A percentile compares a stretch with the other conserved stretches of the same genome.
Evolutionary conservation across 53 echinoderm and acorn worm species (phyloP).

Genomic region (Crossaster papposus): DNA sequence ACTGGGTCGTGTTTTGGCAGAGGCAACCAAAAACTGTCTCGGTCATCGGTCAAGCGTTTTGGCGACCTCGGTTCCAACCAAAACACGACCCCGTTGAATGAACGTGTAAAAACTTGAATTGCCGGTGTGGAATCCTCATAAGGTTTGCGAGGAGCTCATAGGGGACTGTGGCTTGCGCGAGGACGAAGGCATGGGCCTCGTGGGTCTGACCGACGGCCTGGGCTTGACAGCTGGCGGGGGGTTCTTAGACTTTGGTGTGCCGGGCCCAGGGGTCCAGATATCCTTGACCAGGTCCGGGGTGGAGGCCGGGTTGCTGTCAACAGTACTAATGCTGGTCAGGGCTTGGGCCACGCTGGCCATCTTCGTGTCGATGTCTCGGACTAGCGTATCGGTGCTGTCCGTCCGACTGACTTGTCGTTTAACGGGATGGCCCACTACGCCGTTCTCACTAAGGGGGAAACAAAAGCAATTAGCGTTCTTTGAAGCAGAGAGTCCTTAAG

Average conservation of each 20-base stretch:
- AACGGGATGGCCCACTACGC: background rate
- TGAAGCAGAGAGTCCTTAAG: conserved; percentile 11
- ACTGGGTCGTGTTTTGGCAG: no score
- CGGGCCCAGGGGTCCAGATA: conserved; percentile 28
- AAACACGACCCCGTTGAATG: no score
- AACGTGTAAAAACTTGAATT: background rate
- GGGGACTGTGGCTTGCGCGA: conserved; percentile 13
- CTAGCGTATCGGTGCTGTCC: conserved; percentile 45
- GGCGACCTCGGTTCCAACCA: no score
- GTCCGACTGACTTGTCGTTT: conserved; percentile 55
- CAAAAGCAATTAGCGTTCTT: conserved; percentile 6
- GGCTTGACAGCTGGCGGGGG: conserved; percentile 71
- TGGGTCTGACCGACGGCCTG: conserved; percentile 49
- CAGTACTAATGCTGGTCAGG: conserved; percentile 28
- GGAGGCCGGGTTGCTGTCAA: conserved; percentile 35
- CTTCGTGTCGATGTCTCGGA: conserved; percentile 35
- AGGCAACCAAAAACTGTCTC: no score
- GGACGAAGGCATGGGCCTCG: conserved; percentile 57
- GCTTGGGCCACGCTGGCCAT: conserved; percentile 45
- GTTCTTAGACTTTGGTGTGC: conserved; percentile 23
- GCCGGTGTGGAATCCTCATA: conserved; percentile 48
- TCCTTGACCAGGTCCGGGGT: conserved; percentile 83
- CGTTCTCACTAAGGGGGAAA: conserved; percentile 45
- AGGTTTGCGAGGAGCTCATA: conserved; percentile 16
- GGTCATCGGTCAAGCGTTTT: no score